Conservation (phyloP, 2,113 vertebrate species). For the Furnarius figulus region DNA sequence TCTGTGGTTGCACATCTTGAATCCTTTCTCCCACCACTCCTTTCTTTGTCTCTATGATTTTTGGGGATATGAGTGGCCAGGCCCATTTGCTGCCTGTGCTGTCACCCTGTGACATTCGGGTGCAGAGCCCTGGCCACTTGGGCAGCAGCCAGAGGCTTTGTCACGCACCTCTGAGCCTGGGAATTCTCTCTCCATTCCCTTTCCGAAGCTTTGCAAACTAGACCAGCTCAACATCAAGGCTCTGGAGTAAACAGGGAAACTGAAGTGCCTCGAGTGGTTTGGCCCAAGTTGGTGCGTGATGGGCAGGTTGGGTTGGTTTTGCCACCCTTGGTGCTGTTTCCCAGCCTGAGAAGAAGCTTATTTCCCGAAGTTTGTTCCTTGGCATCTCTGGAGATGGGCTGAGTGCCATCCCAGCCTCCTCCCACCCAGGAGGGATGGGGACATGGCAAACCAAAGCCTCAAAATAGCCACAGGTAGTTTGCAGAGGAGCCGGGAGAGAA, state of each 20-base stretch:
- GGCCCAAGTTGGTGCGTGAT: rapidly evolving
- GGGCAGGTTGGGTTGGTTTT: not conserved
- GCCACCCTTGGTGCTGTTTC: rapidly evolving
- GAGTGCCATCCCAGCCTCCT: not conserved
- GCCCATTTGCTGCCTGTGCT: not conserved
- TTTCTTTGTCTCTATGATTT: no score
- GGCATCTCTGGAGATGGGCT: not conserved
- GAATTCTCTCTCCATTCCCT: not conserved
- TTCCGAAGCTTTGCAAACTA: not conserved
- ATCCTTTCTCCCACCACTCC: rapidly evolving
- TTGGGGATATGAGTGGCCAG: not conserved
- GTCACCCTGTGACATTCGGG: not conserved
- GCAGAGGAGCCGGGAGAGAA: not conserved
- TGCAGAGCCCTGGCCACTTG: not conserved
- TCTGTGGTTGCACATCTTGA: rapidly evolving
- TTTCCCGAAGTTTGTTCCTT: not conserved
- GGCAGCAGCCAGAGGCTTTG: not conserved
- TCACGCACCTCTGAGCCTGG: not conserved
- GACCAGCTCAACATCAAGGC: rapidly evolving
- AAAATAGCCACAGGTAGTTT: not conserved
- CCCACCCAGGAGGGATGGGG: not conserved
- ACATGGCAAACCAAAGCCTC: not conserved
- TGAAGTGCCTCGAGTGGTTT: rapidly evolving
- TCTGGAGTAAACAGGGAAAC: not conserved
- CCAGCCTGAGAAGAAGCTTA: not conserved